Evolutionary conservation across 1,140 invertebrate species (phyloP), one percentile per base, ranked within the genome.

Genomic region (Heliconius eleuchia): DNA sequence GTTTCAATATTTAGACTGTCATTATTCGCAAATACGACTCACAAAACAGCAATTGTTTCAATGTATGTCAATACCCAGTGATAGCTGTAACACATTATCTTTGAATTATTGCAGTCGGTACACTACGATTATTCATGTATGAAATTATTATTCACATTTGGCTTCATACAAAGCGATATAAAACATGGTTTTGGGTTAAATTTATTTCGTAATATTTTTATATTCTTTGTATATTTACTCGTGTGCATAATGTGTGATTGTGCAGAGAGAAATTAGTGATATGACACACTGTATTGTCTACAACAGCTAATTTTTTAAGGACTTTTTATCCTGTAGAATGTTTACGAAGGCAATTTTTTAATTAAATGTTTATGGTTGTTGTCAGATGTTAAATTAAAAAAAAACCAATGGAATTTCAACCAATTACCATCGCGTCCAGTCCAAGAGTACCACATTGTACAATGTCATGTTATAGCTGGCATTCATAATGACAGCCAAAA

Each of bases 91-190:
- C 3, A 60, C 55, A 30, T 66, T 57, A 30, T 30, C 60, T 66
- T 30, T 66, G 30, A 66, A 66, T 66, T 66, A 66, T 66, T 66
- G 27, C 60, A 66, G 13, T 23, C 27, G 4, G 6, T 66, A 30
- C 2, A 4, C 60, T 9, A 66, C 60, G 60, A 66, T 30, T 66
- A 66, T 66, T 66, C 60, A 66, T 66, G 60, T 23, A 66, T 66
- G 60, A 66, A 66, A 66, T 66, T 66, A 66, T 66, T 66, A 66
- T 66, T 66, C 60, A 66, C 60, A 66, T 66, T 66, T 30, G 60
- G 60, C 60, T 66, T 27, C 60, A 27, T 30, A 66, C 60, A 66
- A 66, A 66, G 27, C 30, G 27, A 30, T 66, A 30, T 66, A n/a
- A 66, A 66, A 66, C 23, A 23, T 23, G 55, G 60, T 66, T 66